A percentile compares a stretch with the other conserved stretches of the same genome.
Conservation (phyloP, 23 tunicate species). For the Phallusia fumigata region DNA sequence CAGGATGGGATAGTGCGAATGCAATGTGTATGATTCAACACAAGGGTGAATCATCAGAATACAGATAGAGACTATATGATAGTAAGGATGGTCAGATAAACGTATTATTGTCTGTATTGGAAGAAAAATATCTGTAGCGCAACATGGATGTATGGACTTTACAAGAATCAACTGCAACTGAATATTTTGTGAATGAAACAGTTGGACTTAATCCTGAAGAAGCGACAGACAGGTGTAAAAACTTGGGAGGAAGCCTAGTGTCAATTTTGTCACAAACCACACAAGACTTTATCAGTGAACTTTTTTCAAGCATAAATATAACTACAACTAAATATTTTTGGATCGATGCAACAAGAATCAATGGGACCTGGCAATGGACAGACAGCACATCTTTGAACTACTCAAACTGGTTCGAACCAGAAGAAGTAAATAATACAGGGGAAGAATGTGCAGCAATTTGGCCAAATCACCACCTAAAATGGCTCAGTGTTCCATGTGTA, state of each 20-base stretch:
- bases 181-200: slow-evolving; percentile 11
- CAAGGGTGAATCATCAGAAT: background rate
- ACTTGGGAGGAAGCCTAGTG: slow-evolving; percentile 10
- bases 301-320: background rate
- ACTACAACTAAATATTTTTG: background rate
- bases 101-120: background rate
- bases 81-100: background rate
- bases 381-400: background rate
- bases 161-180: background rate
- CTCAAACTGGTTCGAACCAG: slow-evolving; percentile 7
- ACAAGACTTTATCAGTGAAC: slow-evolving; percentile 1
- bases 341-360: slow-evolving; percentile 16
- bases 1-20: slow-evolving; percentile 2
- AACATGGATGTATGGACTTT: background rate
- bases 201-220: background rate
- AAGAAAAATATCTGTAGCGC: background rate
- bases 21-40: background rate
- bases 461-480: background rate
- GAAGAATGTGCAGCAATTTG: slow-evolving; percentile 21
- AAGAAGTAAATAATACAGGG: background rate
- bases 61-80: background rate
- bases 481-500: slow-evolving; percentile 5
- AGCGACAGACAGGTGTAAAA: background rate
- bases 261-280: background rate
- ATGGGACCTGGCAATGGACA: slow-evolving; percentile 18